Evolutionary conservation across 2,797 vertebrate species (phyloP), one percentile per base, ranked within the genome.

Genomic region (Lophotriccus pileatus): DNA sequence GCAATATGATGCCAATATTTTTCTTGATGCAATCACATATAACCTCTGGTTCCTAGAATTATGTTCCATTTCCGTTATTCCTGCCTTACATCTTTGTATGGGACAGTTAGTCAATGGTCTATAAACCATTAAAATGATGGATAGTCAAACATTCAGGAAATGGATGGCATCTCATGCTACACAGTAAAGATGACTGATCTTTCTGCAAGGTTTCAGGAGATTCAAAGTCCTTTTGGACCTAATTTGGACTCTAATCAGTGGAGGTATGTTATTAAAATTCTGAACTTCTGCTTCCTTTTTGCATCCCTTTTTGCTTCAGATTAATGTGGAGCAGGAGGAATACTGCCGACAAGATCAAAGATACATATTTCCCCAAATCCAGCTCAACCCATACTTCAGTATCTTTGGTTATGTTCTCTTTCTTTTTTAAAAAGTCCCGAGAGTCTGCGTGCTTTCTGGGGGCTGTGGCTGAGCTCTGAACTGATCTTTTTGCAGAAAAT

Each of bases 31-130:
- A 78, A 93, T 66, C 44, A 69, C 66, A 36, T 70, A 91, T 18
- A 95, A 70, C 5, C 39, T 59, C 89, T 84, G 68, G 60, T 70
- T 85, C 60, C 44, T 25, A 92, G 92, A 95, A 92, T 94, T 96
- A 95, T 89, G 34, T 78, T 93, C 94, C 32, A 66, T 93, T 93
- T 93, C 82, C 1, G 10, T 84, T 94, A 95, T 77, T 95, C 75
- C 84, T 72, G 84, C 90, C 72, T 91, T 95, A 92, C 53, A 63
- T 93, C 89, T 95, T 93, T 87, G 84, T 94, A 94, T 37, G 32
- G 68, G 92, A 95, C 87, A 95, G 92, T 52, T 95, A 93, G 84
- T 96, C 93, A 83, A 96, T 95, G 87, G 28, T 28, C 66, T 74
- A 87, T 89, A 94, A 85, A 89, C 66, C 23, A 92, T 92, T 90